These are phyloP conservation scores for Sinhomidia bicolor DNA, from an alignment of 2,888 invertebrate species.

Conservation along the genomic window DNA sequence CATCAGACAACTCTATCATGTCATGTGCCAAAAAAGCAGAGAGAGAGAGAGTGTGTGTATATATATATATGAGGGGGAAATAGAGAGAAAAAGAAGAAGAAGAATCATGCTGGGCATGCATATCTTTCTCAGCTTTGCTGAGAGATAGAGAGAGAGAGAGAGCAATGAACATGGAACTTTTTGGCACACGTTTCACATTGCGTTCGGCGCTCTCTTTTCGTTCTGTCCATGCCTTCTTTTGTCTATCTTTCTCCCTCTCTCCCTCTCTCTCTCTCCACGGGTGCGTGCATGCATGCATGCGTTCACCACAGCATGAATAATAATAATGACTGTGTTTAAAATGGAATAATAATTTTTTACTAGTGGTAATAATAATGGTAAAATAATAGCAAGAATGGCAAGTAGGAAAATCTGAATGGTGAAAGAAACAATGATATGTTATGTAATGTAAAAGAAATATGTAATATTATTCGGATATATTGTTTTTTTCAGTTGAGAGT, in stretches of 20 bases:
- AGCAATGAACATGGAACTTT: not conserved
- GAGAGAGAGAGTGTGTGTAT: not conserved
- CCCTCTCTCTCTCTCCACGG: not conserved
- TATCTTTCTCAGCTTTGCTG: conserved; percentile 10
- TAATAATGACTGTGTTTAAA: conserved; percentile 39
- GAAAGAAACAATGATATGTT: too few relatives aligned
- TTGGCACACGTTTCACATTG: conserved; percentile 41
- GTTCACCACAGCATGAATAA: conserved; percentile 37
- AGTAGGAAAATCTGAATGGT: not conserved
- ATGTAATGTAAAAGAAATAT: too few relatives aligned
- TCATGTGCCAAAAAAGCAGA: conserved; percentile 66
- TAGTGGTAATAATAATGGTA: conserved; percentile 13
- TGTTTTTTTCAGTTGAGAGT: not conserved
- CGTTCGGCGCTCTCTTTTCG: not conserved
- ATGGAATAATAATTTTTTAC: conserved; percentile 56
- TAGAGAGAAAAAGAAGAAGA: not conserved
- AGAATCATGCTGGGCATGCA: conserved; percentile 43
- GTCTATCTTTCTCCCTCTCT: too few relatives aligned
- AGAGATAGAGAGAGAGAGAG: not conserved
- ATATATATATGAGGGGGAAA: too few relatives aligned
- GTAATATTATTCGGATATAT: not conserved
- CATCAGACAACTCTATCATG: conserved; percentile 69
- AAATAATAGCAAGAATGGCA: not conserved
- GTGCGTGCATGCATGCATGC: conserved; percentile 41
- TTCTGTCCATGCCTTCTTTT: not conserved